Percentiles rank a stretch among this genome's conserved stretches.
phyloP scores from a whole-genome alignment of 2,113 vertebrate species.

The Oxyura jamaicensis region DNA sequence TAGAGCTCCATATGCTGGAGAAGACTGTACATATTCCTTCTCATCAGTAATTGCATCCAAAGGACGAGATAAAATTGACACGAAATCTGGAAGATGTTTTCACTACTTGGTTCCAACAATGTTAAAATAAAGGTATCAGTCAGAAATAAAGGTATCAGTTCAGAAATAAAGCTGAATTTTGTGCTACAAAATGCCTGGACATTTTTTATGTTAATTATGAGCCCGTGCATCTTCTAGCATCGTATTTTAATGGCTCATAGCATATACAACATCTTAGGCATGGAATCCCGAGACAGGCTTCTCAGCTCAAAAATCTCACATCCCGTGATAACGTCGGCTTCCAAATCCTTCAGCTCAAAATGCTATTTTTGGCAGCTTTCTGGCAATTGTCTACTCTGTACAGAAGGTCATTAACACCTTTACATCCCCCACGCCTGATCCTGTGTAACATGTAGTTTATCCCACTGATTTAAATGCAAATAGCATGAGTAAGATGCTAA shows the following conservation, averaged over 20 bases:
- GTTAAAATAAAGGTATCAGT: not conserved
- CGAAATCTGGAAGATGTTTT: not conserved
- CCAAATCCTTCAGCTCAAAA: not conserved
- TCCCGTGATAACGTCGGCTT: rapidly evolving
- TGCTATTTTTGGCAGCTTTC: not conserved
- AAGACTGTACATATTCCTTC: not conserved
- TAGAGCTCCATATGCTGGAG: not conserved
- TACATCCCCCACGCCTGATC: constrained; percentile 1
- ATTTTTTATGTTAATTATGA: not conserved
- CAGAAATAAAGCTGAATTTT: not conserved
- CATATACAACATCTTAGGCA: not conserved
- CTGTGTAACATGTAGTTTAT: not conserved
- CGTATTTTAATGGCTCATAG: not conserved
- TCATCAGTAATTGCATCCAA: not conserved
- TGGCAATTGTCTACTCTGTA: not conserved
- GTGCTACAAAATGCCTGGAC: not conserved
- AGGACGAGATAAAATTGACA: not conserved
- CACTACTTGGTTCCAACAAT: not conserved
- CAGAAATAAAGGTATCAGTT: not conserved
- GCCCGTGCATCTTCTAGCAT: not conserved
- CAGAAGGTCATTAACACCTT: not conserved
- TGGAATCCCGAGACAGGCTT: not conserved
- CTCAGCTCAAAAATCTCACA: not conserved
- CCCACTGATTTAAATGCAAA: constrained; percentile 32
- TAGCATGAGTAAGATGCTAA: not conserved